These are phyloP conservation scores for Osmerus mordax DNA, from an alignment of 2,113 vertebrate genomes.

Conservation along the genomic window DNA sequence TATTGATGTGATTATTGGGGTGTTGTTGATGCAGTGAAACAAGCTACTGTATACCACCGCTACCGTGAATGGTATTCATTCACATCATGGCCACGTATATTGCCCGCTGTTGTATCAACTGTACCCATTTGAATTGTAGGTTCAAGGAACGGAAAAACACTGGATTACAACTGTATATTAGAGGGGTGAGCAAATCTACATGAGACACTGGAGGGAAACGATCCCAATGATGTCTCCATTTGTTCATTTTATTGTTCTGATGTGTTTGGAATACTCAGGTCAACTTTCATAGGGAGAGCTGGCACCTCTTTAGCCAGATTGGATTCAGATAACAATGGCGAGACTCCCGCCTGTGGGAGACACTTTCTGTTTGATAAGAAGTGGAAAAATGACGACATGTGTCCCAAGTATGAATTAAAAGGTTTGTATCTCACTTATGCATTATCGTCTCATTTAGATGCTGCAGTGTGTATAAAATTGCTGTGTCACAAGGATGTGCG, in stretches of 20 bases:
- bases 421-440: constrained; percentile 1
- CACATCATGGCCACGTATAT: constrained; percentile 13
- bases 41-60: background rate
- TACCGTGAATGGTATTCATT: background rate
- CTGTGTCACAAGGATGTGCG: background rate
- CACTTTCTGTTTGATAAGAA: constrained; percentile 56
- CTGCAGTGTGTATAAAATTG: background rate
- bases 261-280: constrained; percentile 26
- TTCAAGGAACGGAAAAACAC: constrained; percentile 27
- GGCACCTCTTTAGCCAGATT: constrained; percentile 16
- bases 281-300: constrained; percentile 39
- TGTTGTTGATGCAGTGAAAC: background rate
- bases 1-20: background rate
- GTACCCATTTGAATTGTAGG: constrained; percentile 26
- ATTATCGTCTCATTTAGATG: background rate
- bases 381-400: constrained; percentile 40
- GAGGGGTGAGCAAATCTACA: constrained; percentile 45
- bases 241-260: background rate
- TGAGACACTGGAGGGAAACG: background rate
- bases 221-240: background rate
- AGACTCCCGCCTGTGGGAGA: constrained; percentile 39
- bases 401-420: constrained; percentile 18
- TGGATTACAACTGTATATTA: constrained; percentile 29
- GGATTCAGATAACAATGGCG: constrained; percentile 30
- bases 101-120: too few species aligned